Evolutionary conservation across 1,140 invertebrate species (phyloP), one percentile per base, ranked within the genome.

Genomic region (Drosophila saltans): DNA sequence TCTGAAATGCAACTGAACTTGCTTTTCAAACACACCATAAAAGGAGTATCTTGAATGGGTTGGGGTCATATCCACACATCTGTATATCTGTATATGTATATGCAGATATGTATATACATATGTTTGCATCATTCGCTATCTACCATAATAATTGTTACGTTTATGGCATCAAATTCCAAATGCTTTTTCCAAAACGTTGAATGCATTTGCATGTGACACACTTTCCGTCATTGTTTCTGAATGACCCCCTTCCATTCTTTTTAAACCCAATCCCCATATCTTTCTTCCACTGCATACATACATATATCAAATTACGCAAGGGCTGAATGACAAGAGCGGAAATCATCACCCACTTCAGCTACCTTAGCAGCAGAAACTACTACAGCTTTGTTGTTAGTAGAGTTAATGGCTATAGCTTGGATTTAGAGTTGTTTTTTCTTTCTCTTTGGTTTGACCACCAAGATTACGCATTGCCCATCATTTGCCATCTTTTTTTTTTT

Each of bases 131-230:
- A 21, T 76, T 11, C 41, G 56, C 45, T 52, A 52, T 52, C 45
- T 52, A 21, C 21, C 45, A 52, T 52, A 52, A 52, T 70, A 76
- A 72, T 83, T 83, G 75, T 79, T 72, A 76, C 75, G 77, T 83
- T 84, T 85, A 85, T 81, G 81, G 80, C 80, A 86, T 88, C 84
- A 78, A 83, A 88, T 86, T 83, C 80, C 80, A 74, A 65, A 55
- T 62, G 69, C 66, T 66, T 81, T 72, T 56, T 39, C 68, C 16
- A 16, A 70, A 83, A 78, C 60, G 70, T 28, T 72, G 65, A n/a
- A 69, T 86, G 79, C 80, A 86, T 88, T 86, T 88, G 83, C 83
- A 86, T 88, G 72, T 86, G 83, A 86, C 83, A 86, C 83, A 86
- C 83, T 83, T 86, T 88, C 45, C 48, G 60, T 59, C 66, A 71